Evolutionary conservation across 1,140 invertebrate genomes (phyloP), one percentile per base, ranked within the genome.

Genomic region (Littorina saxatilis): DNA sequence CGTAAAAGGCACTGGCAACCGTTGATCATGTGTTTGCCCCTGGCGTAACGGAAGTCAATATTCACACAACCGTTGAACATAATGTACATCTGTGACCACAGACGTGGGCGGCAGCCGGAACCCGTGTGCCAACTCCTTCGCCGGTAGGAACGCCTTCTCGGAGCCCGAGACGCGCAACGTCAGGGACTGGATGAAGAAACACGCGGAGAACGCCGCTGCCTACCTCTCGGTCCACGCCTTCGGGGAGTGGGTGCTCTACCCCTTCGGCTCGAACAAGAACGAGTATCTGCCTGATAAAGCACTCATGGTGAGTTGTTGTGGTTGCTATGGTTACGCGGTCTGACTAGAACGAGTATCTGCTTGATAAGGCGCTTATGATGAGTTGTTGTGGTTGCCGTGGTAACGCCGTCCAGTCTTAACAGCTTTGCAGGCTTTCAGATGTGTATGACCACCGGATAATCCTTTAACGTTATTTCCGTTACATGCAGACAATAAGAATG

Each of bases 61-160:
- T 52, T 11, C 50, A 23, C 50, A 13, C 50, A 52, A 11, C 23
- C 50, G 9, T n/a, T n/a, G n/a, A n/a, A n/a, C 50, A 52, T 13
- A 13, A 23, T 52, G 50, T 52, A 13, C 23, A 47, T 43, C 17
- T 55, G 58, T 37, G 55, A 40, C 83, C 79, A 58, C 85, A 95
- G 95, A 87, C 5, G 91, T 93, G 50, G 97, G 97, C 3, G 94
- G 96, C 23, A 97, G 96, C 20, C 94, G 93, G 23, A 95, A 97
- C 91, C 96, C 96, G 0, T 99, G 98, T 90, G 95, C 95, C 32
- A 96, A 98, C 83, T 97, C 96, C 0, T 99, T 96, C 90, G 94
- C 96, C 27, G 98, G 98, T 20, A 93, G 94, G 0, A 91, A 93
- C 9, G 94, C 97, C 0, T 99, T 99, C 91, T 98, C 97, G 0